Evolutionary conservation across 2,797 vertebrate species (phyloP).

Genomic region (Xenops minutus): DNA sequence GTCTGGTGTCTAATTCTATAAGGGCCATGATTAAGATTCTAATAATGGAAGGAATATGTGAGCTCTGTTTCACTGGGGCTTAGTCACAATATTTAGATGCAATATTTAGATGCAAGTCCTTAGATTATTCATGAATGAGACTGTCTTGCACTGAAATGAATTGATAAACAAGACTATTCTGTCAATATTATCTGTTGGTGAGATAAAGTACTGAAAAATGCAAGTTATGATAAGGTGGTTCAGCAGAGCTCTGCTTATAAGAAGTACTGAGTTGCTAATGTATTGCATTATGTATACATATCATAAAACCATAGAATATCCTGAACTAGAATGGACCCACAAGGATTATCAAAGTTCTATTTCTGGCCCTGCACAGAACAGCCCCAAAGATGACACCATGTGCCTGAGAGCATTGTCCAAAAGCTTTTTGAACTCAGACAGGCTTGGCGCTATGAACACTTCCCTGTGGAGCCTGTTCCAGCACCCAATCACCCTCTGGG

Average conservation of each 20-base stretch:
- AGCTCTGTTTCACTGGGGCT: neutral
- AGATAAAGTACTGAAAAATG: neutral
- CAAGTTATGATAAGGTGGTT: neutral
- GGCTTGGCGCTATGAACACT: neutral
- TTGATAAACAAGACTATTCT: neutral
- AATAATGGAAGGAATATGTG: neutral
- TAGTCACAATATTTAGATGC: neutral
- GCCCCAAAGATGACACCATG: no score
- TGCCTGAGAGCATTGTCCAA: neutral
- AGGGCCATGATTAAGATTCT: neutral
- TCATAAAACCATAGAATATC: neutral
- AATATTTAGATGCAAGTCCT: no score
- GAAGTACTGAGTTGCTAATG: neutral
- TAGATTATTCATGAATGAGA: neutral
- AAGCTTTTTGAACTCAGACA: neutral
- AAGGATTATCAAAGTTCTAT: neutral
- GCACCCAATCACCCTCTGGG: fast-evolving
- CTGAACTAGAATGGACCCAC: neutral
- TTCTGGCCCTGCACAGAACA: neutral
- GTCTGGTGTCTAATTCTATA: neutral
- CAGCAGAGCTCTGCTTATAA: neutral
- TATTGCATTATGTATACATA: neutral
- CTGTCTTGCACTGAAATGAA: neutral
- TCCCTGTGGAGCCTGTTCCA: neutral
- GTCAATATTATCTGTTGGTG: neutral